Evolutionary conservation across 2,113 vertebrate species (phyloP), one percentile per base, ranked within the genome.

Genomic region (Heliornis fulica): DNA sequence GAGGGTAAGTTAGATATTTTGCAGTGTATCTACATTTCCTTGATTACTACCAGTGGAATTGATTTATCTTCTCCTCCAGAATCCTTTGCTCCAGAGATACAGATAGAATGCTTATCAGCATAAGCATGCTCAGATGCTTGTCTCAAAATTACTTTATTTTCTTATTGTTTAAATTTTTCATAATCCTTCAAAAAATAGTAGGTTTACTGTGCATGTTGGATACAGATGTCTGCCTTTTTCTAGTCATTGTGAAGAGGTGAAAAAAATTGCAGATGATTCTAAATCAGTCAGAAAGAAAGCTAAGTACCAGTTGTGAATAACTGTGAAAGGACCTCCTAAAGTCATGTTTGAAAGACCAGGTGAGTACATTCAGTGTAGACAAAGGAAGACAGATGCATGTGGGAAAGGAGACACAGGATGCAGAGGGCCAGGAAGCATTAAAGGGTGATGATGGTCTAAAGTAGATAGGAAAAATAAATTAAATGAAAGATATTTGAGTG

Each of bases 391-490:
- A 6, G 13, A 74, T 45, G 6, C 6, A 13, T 2, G 1, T n/a
- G 13, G 21, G 31, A 72, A 59, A 77, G 21, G 19, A 69, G 14
- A 31, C 19, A 29, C 18, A 57, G 38, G 51, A 64, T 45, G 16
- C 18, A 50, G 22, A 76, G 19, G 19, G 38, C 4, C 8, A 57
- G 36, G 26, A 38, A 61, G 87, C 68, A 72, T 4, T 29, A 9
- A 23, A 77, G 5, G 2, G 3, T 50, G 7, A 45, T 23, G 31
- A 2, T 15, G 6, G 13, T 77, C 6, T 60, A 60, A 77, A 75
- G 10, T 4, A 60, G 19, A 29, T 65, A 63, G 0, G 0, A 12
- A 50, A 82, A 90, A 53, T 15, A 75, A 46, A 43, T 5, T 0
- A 80, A 91, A 46, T 15, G 2, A 28, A 71, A 53, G 17, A 28